phyloP scores from a whole-genome alignment of 2,113 vertebrate species.

The Hyla sarda region DNA sequence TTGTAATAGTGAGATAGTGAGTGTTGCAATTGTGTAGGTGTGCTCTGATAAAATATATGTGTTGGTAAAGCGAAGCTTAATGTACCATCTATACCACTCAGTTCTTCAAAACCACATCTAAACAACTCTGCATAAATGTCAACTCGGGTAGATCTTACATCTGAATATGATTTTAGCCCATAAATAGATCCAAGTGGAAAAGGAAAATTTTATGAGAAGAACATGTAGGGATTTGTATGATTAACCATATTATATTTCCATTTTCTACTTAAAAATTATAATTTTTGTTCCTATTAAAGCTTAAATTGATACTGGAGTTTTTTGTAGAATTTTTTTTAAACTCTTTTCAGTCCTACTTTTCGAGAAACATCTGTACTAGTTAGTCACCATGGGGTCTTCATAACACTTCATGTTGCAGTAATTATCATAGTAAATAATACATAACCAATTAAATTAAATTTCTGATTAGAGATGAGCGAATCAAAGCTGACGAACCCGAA shows the following conservation, averaged over 20 bases:
- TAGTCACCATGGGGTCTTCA: not conserved
- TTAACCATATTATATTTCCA: slow-evolving; percentile 1
- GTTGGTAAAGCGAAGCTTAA: slow-evolving; percentile 21
- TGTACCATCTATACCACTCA: slow-evolving; percentile 17
- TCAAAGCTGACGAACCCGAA: too few relatives aligned
- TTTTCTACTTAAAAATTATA: not conserved
- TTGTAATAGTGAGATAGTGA: slow-evolving; percentile 42
- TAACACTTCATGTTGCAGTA: not conserved
- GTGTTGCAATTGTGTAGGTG: slow-evolving; percentile 43
- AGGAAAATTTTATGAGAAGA: not conserved
- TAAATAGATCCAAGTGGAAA: not conserved
- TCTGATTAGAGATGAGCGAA: too few relatives aligned
- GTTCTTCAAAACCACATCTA: slow-evolving; percentile 19
- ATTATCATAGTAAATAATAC: too few relatives aligned
- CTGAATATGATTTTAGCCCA: not conserved
- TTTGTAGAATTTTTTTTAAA: not conserved
- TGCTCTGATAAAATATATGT: slow-evolving; percentile 43
- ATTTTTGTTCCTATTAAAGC: not conserved
- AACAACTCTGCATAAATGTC: not conserved
- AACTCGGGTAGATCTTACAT: not conserved
- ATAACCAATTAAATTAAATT: too few relatives aligned
- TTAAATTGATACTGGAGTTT: not conserved
- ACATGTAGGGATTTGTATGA: not conserved
- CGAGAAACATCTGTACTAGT: not conserved
- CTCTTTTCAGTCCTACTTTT: not conserved